Evolutionary conservation across 1,140 invertebrate genomes (phyloP).

Genomic region (Heliconius hermathena): DNA sequence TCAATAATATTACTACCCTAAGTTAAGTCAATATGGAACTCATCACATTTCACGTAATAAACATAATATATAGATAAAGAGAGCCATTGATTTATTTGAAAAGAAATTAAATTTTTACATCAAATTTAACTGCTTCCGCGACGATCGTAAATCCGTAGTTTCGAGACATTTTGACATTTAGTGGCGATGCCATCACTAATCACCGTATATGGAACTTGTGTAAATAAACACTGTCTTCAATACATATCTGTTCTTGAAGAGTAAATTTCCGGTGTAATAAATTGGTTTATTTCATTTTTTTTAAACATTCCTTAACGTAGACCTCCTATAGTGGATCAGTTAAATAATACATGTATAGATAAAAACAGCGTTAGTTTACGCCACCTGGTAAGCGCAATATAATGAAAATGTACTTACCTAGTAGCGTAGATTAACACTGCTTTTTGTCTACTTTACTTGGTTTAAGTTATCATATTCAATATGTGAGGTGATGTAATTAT

Average conservation of each 20-base stretch:
- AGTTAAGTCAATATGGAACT: neutral
- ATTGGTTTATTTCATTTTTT: neutral
- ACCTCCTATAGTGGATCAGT: neutral
- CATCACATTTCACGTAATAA: constrained; percentile 7
- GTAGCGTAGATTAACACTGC: too few species aligned
- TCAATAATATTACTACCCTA: too few species aligned
- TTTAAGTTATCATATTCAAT: too few species aligned
- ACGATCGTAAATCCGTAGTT: constrained; percentile 30
- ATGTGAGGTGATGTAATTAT: too few species aligned
- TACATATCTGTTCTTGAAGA: constrained; percentile 27
- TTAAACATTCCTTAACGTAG: neutral
- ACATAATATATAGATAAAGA: neutral
- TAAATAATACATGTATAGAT: too few species aligned
- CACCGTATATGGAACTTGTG: constrained; percentile 26
- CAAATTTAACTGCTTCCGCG: constrained; percentile 36
- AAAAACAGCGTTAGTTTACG: too few species aligned
- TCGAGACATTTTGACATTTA: constrained; percentile 36
- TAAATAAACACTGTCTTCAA: constrained; percentile 36
- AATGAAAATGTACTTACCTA: too few species aligned
- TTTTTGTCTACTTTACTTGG: too few species aligned
- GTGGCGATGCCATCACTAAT: constrained; percentile 36
- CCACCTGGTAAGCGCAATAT: too few species aligned
- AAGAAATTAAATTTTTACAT: constrained; percentile 39
- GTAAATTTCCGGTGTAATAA: constrained; percentile 21
- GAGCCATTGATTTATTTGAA: constrained; percentile 36